Percentiles rank a stretch among this genome's conserved stretches.
Conservation (phyloP, 2,888 invertebrate species). For the Dysmachus trigonus region DNA sequence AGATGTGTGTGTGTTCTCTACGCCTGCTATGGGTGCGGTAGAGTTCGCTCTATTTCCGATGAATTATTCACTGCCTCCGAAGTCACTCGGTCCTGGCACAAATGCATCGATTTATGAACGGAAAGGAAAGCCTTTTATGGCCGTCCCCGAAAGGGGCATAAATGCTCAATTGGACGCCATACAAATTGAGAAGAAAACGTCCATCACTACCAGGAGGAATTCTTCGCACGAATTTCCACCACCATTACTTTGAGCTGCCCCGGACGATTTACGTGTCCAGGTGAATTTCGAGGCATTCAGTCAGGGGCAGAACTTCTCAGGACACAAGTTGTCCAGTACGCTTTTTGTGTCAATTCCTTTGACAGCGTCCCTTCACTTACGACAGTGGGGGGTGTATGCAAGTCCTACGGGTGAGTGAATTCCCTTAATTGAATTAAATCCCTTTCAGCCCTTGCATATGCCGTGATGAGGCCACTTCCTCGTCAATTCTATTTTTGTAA, state of each 20-base stretch:
- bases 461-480: neutral
- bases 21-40: neutral
- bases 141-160: neutral
- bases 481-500: neutral
- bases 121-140: neutral
- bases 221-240: neutral
- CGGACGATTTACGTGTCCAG: neutral
- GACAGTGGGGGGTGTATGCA: neutral
- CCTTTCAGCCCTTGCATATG: neutral
- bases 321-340: neutral
- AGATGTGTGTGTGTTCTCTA: neutral
- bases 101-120: conserved; percentile 9
- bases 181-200: conserved; percentile 9
- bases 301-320: neutral
- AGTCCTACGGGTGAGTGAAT: neutral
- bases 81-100: conserved; percentile 1
- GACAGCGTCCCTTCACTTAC: neutral
- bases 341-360: neutral
- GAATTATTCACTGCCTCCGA: conserved; percentile 7
- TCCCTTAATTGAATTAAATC: neutral
- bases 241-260: neutral
- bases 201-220: neutral
- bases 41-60: neutral
- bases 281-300: neutral
- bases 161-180: conserved; percentile 11